Evolutionary conservation across 2,113 vertebrate genomes (phyloP), one percentile per base, ranked within the genome.

Genomic region (Phaethon lepturus): DNA sequence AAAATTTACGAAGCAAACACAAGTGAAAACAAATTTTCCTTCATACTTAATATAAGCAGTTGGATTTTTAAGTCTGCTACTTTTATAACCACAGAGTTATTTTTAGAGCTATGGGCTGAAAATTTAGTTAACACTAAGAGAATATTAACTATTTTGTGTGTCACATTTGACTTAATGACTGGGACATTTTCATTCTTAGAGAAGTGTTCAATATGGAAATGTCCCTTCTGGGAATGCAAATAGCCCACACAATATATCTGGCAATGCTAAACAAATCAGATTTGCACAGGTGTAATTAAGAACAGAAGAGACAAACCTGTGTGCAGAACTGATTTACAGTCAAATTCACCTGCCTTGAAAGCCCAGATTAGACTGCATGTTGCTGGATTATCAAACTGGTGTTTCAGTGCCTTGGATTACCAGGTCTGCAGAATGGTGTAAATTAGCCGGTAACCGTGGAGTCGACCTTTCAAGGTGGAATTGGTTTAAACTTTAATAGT

Each of bases 231-330:
- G 94, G 87, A 96, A 98, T 81, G 89, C 96, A 98, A 98, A 98
- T 95, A 94, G 33, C 77, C 93, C 88, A 92, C 81, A 92, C 80
- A 29, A 93, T 86, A 42, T 93, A 98, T 95, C 93, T 95, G 73
- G 45, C 86, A 98, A 95, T 82, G 81, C 90, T 94, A 98, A 97
- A 97, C 98, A 98, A 98, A 98, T 97, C 73, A 97, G 85, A 97
- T 98, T 97, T 98, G 85, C 87, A 97, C 95, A 97, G 95, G 97
- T 98, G 97, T 97, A 98, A 98, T 98, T 97, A 98, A 98, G 97
- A 95, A 93, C 92, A 92, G 96, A 98, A 97, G 97, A 98, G 95
- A 98, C 95, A 98, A 98, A 98, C 79, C 79, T 97, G 63, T 96
- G 73, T 60, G 6, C 50, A 94, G 93, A 96, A 96, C 71, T 96